A percentile compares a stretch with the other conserved stretches of the same genome.
These are phyloP conservation scores for Aegypius monachus DNA, from an alignment of 2,113 vertebrate species.

Conservation along the genomic window DNA sequence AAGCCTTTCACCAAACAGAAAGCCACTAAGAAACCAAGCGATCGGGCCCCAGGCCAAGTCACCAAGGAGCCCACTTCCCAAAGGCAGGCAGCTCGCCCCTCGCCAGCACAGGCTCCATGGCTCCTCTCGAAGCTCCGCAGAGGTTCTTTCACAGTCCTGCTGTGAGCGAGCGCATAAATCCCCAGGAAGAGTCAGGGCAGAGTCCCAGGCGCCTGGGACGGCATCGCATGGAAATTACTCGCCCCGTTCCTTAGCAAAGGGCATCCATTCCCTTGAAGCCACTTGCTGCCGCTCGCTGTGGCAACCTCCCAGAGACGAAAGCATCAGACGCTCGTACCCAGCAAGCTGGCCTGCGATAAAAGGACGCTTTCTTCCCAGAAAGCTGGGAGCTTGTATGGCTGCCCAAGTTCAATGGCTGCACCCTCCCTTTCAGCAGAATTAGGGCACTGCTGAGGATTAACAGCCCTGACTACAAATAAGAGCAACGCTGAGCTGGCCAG, in stretches of 20 bases:
- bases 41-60: not conserved
- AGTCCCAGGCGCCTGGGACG: not conserved
- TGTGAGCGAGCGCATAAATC: accelerated
- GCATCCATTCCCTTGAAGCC: not conserved
- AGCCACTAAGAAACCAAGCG: not conserved
- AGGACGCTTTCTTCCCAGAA: not conserved
- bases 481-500: not conserved
- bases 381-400: not conserved
- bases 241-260: not conserved
- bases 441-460: not conserved
- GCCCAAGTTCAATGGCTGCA: not conserved
- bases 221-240: not conserved
- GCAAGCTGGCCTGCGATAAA: not conserved
- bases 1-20: not conserved
- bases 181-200: not conserved
- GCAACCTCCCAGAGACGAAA: not conserved
- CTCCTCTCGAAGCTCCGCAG: not conserved
- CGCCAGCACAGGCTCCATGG: not conserved
- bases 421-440: not conserved
- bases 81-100: not conserved
- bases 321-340: not conserved
- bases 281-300: not conserved
- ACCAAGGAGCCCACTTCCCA: not conserved
- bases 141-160: not conserved
- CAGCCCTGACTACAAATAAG: not conserved